phyloP scores from a whole-genome alignment of 2,113 vertebrate species.

The Canis aureus region DNA sequence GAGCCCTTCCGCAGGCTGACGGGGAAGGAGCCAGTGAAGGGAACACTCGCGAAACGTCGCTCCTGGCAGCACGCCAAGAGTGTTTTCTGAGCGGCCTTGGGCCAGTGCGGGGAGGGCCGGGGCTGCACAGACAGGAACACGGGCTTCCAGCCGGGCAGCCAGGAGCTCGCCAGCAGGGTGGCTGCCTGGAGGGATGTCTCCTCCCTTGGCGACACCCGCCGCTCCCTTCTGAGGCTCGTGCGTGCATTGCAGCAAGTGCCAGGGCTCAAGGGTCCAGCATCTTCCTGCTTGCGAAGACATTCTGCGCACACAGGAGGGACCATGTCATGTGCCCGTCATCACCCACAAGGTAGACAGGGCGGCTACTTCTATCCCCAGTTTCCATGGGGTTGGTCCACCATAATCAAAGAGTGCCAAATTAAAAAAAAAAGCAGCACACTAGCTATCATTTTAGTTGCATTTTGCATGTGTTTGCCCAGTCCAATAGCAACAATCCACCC shows the following conservation, averaged over 20 bases:
- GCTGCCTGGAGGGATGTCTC: neutral
- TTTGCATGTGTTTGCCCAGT: neutral
- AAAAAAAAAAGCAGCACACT: fast-evolving
- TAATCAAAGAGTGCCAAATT: fast-evolving
- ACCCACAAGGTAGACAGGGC: neutral
- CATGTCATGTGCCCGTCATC: fast-evolving
- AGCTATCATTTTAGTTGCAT: neutral
- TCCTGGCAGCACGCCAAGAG: neutral
- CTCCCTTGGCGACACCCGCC: too few species aligned
- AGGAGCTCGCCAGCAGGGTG: fast-evolving
- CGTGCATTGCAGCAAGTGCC: fast-evolving
- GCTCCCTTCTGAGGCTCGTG: fast-evolving
- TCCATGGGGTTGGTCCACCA: neutral
- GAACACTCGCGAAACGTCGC: neutral
- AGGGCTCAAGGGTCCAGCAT: fast-evolving
- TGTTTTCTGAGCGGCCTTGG: fast-evolving
- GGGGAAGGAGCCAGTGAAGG: neutral
- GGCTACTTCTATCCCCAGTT: neutral
- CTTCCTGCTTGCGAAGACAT: neutral
- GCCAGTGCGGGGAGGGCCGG: neutral
- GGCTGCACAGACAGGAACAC: fast-evolving
- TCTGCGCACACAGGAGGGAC: fast-evolving
- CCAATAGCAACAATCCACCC: neutral
- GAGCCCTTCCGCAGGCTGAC: neutral
- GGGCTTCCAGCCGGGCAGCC: fast-evolving